phyloP scores from a whole-genome alignment of 2,797 vertebrate species.

The Sebastes steindachneri region DNA sequence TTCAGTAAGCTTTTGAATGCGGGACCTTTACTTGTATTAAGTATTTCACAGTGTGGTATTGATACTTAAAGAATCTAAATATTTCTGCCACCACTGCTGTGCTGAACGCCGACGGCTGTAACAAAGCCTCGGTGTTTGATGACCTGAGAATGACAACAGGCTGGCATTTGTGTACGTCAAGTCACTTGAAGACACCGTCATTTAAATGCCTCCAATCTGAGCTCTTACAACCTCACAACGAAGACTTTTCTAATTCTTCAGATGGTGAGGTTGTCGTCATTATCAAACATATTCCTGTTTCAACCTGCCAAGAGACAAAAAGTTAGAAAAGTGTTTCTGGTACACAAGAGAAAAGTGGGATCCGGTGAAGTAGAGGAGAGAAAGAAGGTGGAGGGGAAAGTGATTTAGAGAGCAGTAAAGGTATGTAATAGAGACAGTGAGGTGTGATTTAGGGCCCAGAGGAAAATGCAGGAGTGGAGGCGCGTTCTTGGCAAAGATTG shows the following conservation, averaged over 20 bases:
- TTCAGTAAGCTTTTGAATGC: neutral
- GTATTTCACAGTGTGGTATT: neutral
- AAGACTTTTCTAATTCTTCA: neutral
- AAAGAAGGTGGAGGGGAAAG: conserved; percentile 15
- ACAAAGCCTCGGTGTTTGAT: too few species aligned
- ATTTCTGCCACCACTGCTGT: too few species aligned
- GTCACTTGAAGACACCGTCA: neutral
- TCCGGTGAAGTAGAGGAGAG: conserved; percentile 33
- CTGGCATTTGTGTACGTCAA: neutral
- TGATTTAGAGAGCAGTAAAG: conserved; percentile 55
- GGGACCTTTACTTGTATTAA: neutral
- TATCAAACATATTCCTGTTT: neutral
- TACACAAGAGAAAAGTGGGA: conserved; percentile 10
- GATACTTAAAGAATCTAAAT: too few species aligned
- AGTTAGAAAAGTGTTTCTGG: conserved; percentile 27
- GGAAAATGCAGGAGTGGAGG: conserved; percentile 50
- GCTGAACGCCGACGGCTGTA: too few species aligned
- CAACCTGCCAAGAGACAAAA: conserved; percentile 1
- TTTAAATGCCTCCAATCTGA: neutral
- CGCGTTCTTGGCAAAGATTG: conserved; percentile 64
- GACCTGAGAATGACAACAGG: too few species aligned
- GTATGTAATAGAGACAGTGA: conserved; percentile 60
- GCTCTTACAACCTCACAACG: neutral
- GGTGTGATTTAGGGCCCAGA: conserved; percentile 59
- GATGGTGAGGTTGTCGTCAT: neutral